Conservation (phyloP, 2,797 vertebrate genomes). For the Sebastes melanostomus region DNA sequence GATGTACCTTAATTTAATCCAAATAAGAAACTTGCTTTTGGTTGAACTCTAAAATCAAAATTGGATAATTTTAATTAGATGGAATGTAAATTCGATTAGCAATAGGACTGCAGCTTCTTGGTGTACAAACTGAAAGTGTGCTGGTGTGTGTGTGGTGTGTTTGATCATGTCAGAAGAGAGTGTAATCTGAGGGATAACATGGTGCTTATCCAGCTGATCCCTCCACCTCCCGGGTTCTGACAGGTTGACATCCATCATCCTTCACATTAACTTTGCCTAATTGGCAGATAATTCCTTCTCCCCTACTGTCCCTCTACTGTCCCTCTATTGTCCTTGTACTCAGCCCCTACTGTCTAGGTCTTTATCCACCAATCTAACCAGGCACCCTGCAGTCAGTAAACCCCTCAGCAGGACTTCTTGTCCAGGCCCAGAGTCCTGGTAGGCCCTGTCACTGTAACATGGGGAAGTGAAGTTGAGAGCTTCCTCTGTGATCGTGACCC, state of each 20-base stretch:
- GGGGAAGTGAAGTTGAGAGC: slow-evolving; percentile 72
- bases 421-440: slow-evolving; percentile 57
- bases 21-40: not conserved
- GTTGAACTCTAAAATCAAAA: not conserved
- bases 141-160: not conserved
- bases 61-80: not conserved
- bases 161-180: slow-evolving; percentile 71
- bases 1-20: not conserved
- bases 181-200: slow-evolving; percentile 89
- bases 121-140: not conserved
- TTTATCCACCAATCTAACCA: slow-evolving; percentile 60
- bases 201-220: slow-evolving; percentile 85
- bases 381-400: slow-evolving; percentile 56
- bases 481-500: slow-evolving; percentile 69
- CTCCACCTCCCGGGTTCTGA: slow-evolving; percentile 78
- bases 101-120: not conserved
- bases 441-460: slow-evolving; percentile 70
- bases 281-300: slow-evolving; percentile 85
- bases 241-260: slow-evolving; percentile 85
- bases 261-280: slow-evolving; percentile 87
- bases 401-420: slow-evolving; percentile 69
- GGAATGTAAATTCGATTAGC: not conserved
- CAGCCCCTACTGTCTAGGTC: slow-evolving; percentile 59
- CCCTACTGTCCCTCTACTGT: slow-evolving; percentile 70
- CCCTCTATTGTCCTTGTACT: slow-evolving; percentile 64